These are phyloP conservation scores for Paraescarpia echinospica DNA, from an alignment of 1,140 invertebrate species.

Conservation along the genomic window DNA sequence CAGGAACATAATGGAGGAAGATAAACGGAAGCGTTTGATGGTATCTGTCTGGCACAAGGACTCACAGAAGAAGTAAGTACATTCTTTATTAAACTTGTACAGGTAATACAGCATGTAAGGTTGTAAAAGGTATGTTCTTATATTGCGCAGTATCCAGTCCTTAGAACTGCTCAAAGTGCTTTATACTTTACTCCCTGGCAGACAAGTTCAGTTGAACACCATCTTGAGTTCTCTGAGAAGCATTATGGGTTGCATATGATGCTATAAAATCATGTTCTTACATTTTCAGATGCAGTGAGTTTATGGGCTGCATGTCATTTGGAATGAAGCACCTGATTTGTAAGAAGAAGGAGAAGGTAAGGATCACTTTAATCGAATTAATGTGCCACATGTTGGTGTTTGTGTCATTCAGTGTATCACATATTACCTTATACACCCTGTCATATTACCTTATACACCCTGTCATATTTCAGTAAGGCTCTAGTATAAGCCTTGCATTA, in stretches of 20 bases:
- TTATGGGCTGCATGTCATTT: conserved; percentile 78
- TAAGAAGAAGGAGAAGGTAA: conserved; percentile 52
- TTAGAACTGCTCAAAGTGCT: no score
- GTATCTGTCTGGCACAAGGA: conserved; percentile 63
- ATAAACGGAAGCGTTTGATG: conserved; percentile 60
- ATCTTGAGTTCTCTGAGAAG: no score
- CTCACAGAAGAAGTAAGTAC: conserved; percentile 46
- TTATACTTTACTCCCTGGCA: no score
- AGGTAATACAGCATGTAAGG: conserved; percentile 38
- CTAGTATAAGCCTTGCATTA: neutral
- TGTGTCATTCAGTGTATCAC: neutral
- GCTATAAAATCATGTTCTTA: conserved; percentile 38
- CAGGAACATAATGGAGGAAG: conserved; percentile 57
- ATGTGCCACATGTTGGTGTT: neutral
- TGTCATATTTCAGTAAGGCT: neutral
- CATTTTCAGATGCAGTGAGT: conserved; percentile 66
- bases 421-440: no score
- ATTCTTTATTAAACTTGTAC: neutral
- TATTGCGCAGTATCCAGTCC: no score
- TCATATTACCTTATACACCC: neutral
- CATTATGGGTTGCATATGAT: neutral
- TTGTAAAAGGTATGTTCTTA: no score
- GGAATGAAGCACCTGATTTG: conserved; percentile 69
- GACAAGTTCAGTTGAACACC: no score
- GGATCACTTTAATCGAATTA: neutral